Evolutionary conservation across 2,888 invertebrate genomes (phyloP).

Genomic region (Drosophila atripex): DNA sequence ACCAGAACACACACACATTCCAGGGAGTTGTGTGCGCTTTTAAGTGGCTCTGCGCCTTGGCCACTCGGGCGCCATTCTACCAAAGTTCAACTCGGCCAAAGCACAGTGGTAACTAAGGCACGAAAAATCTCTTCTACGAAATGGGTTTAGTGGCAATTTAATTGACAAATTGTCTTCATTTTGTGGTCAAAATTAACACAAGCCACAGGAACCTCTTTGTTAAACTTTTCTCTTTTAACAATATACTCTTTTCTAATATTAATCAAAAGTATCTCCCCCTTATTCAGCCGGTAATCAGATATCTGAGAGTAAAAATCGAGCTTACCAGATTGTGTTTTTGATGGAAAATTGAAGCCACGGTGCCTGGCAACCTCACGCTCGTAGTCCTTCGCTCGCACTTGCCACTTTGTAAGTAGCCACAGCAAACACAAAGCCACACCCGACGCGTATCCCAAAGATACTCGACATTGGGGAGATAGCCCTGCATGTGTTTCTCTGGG

Average conservation of each 20-base stretch:
- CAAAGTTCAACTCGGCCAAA: conserved; percentile 67
- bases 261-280: not conserved
- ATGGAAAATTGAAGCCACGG: not conserved
- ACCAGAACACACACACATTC: conserved; percentile 21
- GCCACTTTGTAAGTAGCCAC: conserved; percentile 66
- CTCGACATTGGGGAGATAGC: conserved; percentile 7
- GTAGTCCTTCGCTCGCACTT: conserved; percentile 38
- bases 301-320: not conserved
- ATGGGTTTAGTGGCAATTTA: too few relatives aligned
- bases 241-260: not conserved
- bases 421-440: conserved; percentile 34
- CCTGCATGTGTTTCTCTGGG: not conserved
- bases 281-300: not conserved
- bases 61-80: conserved; percentile 69
- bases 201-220: too few relatives aligned
- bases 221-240: too few relatives aligned
- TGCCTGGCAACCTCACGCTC: conserved; percentile 12
- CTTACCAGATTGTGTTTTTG: not conserved
- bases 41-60: conserved; percentile 66
- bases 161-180: too few relatives aligned
- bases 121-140: not conserved
- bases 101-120: conserved; percentile 15
- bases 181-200: too few relatives aligned
- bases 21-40: conserved; percentile 59
- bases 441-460: conserved; percentile 28